Conservation (phyloP, 2,888 invertebrate species). For the Aleiodes testaceus region DNA sequence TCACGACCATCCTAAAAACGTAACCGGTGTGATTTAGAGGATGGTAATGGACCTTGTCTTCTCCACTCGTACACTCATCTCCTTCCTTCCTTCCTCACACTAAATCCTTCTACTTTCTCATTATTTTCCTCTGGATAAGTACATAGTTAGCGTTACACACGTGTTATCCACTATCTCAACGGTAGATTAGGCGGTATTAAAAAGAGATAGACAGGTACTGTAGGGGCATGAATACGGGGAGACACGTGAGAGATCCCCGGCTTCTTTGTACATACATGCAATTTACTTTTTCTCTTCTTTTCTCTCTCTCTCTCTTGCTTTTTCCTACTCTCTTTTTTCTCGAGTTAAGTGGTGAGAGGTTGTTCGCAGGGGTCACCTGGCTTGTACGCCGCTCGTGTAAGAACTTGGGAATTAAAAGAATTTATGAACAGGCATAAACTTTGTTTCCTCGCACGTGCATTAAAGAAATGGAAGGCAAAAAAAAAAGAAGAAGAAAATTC, state of each 20-base stretch:
- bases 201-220: constrained; percentile 4
- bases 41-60: constrained; percentile 61
- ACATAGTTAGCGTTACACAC: constrained; percentile 16
- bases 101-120: not conserved
- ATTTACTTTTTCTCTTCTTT: not conserved
- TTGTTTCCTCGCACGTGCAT: constrained; percentile 23
- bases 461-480: constrained; percentile 1
- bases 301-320: too few relatives aligned
- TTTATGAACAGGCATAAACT: constrained; percentile 32
- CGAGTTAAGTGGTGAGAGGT: constrained; percentile 1
- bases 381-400: constrained; percentile 9
- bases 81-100: constrained; percentile 13
- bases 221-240: not conserved
- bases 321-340: not conserved
- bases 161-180: not conserved
- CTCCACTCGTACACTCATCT: constrained; percentile 16
- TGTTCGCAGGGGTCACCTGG: constrained; percentile 7
- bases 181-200: not conserved
- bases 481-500: too few relatives aligned
- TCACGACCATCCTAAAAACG: constrained; percentile 69
- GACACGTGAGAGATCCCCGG: not conserved
- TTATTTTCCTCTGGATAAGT: not conserved
- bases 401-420: constrained; percentile 31
- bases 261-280: constrained; percentile 9
- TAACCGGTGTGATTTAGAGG: constrained; percentile 66